phyloP scores from a whole-genome alignment of 2,888 invertebrate genomes.

The Limnephilus marmoratus region DNA sequence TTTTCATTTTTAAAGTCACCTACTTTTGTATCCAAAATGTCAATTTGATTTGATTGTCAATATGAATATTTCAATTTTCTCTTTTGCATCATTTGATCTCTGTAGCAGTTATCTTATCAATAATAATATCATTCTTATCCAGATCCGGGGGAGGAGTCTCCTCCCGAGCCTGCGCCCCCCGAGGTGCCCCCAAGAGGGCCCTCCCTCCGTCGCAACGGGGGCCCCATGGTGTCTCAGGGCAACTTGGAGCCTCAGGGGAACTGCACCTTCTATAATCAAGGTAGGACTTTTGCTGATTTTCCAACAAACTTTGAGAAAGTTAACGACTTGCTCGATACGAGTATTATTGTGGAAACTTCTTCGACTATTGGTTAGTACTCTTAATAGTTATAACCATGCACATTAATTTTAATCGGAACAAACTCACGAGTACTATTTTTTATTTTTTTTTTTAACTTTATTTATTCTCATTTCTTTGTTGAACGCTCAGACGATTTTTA shows the following conservation, averaged over 20 bases:
- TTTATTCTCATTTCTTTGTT: no score
- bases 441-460: no score
- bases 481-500: no score
- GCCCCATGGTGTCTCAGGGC: constrained; percentile 75
- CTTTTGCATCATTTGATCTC: no score
- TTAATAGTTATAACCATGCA: no score
- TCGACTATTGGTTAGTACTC: not conserved
- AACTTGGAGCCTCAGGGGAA: constrained; percentile 67
- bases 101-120: not conserved
- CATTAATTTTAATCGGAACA: no score
- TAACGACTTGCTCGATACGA: no score
- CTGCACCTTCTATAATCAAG: constrained; percentile 66
- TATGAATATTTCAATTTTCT: not conserved
- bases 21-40: no score
- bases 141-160: constrained; percentile 81
- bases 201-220: constrained; percentile 82
- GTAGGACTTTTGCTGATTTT: constrained; percentile 50
- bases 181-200: constrained; percentile 92
- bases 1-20: no score
- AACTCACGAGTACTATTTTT: no score
- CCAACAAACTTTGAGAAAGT: not conserved
- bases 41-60: no score
- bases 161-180: constrained; percentile 91
- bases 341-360: not conserved
- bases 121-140: constrained; percentile 4